These are phyloP conservation scores for Himalopsyche anomala DNA, from an alignment of 2,888 invertebrate genomes.

Conservation along the genomic window DNA sequence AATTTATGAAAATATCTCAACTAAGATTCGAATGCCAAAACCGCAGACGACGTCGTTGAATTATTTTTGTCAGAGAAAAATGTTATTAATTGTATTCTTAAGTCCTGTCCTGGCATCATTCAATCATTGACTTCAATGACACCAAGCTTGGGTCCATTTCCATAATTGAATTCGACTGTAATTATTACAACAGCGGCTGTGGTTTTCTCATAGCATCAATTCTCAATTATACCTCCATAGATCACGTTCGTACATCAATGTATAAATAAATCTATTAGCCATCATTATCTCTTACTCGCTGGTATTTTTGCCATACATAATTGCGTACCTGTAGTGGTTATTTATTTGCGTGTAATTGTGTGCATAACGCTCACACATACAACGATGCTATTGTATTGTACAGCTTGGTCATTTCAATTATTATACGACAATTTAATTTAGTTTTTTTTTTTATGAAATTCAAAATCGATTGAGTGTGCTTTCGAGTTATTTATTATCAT, in stretches of 20 bases:
- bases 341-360: not conserved
- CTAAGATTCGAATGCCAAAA: no score
- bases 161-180: constrained; percentile 56
- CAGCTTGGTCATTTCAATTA: not conserved
- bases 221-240: constrained; percentile 54
- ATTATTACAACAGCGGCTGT: constrained; percentile 49
- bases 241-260: constrained; percentile 54
- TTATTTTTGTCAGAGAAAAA: no score
- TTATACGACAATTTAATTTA: not conserved
- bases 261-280: constrained; percentile 49
- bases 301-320: not conserved
- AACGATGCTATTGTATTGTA: not conserved
- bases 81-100: no score
- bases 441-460: no score
- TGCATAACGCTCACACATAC: not conserved
- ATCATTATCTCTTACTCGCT: constrained; percentile 51
- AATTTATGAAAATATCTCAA: no score
- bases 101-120: not conserved
- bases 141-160: constrained; percentile 47
- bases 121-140: constrained; percentile 35
- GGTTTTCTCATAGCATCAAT: constrained; percentile 55
- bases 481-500: no score
- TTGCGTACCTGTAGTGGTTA: not conserved
- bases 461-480: no score
- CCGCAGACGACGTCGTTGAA: no score